Evolutionary conservation across 2,888 invertebrate genomes (phyloP), one percentile per base, ranked within the genome.

Genomic region (Ctenicera cuprea): DNA sequence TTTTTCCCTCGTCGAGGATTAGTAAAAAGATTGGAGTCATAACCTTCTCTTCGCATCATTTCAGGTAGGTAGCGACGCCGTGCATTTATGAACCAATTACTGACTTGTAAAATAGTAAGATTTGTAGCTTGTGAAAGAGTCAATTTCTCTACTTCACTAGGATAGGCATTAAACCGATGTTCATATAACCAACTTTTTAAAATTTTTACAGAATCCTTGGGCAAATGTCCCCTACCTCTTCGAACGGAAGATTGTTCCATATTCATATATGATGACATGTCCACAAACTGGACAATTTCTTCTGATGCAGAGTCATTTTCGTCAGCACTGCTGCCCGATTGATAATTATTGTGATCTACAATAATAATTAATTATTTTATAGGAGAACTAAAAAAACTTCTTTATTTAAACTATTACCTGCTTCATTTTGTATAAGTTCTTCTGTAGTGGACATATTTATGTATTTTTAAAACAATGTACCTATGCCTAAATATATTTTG

Each of bases 21-120:
- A 9, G 87, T 87, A 72, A 85, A 87, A 50, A 86, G 85, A 78
- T 86, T 84, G 0, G 87, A 86, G 76, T 87, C 87, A 76, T 85
- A 87, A 22, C 87, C 87, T 78, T 87, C 87, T 43, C 86, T 80
- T 12, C 87, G 73, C 87, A 87, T 87, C 85, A 87, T 87, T 75
- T 87, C 86, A 2, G 87, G 87, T 67, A 87, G 76, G 76, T 87
- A 87, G 65, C 86, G 75, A 70, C 87, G 78, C 16, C 86, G 76
- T 0, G 86, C 86, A 78, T 87, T 87, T 50, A 87, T 87, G 78
- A 87, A 87, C 87, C 87, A 87, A 77, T 87, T 87, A 77, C 86
- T 86, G 38, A 87, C 87, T 79, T 87, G 87, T 11, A 87, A 78
- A 43, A 87, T 86, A 3, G 87, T 87, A 37, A 87, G 77, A 73